Conservation (phyloP, 2,888 invertebrate genomes). For the Eupeodes latifasciatus region DNA sequence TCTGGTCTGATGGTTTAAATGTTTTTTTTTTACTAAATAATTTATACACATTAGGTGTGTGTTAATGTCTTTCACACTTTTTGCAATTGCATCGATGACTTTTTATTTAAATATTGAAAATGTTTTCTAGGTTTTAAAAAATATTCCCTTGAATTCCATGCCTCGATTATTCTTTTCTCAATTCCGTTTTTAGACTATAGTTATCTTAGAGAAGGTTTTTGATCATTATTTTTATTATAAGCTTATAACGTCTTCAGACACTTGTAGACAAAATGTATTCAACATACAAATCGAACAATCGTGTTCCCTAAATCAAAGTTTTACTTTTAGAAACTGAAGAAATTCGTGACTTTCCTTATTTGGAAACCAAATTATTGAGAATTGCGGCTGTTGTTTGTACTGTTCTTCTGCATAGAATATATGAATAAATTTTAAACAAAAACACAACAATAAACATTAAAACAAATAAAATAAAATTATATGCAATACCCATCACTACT, state of each 20-base stretch:
- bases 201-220: not conserved
- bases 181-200: no score
- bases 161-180: no score
- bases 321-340: constrained; percentile 4
- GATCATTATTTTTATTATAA: constrained; percentile 3
- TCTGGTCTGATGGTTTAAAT: no score
- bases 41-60: no score
- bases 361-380: constrained; percentile 45
- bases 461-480: not conserved
- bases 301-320: constrained; percentile 40
- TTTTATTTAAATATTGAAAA: no score
- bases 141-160: no score
- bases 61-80: no score
- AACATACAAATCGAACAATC: constrained; percentile 49
- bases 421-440: constrained; percentile 49
- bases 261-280: constrained; percentile 1
- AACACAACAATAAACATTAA: not conserved
- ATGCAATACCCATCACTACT: constrained; percentile 30
- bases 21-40: no score
- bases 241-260: constrained; percentile 14
- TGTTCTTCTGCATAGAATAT: constrained; percentile 62
- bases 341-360: constrained; percentile 57
- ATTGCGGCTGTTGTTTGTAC: constrained; percentile 3
- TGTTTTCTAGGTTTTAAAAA: no score
- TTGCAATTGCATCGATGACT: no score